Percentiles rank a stretch among this genome's conserved stretches.
Conservation (phyloP, 2,888 invertebrate species). For the Rotaria magnacalcarata region DNA sequence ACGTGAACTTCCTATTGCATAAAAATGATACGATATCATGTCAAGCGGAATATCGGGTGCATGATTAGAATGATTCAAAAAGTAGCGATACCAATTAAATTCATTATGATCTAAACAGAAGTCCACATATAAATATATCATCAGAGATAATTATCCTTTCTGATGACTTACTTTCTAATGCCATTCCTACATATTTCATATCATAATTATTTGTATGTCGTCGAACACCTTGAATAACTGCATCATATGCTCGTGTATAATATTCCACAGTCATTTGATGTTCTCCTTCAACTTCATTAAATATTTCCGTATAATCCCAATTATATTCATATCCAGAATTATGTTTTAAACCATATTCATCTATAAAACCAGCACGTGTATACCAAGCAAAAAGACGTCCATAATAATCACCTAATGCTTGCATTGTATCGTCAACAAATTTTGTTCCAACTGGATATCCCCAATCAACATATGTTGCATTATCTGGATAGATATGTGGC, state of each 20-base stretch:
- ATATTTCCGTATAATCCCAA: not conserved
- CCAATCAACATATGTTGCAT: conserved; percentile 4
- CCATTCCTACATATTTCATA: conserved; percentile 10
- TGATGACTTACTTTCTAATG: not conserved
- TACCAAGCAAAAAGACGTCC: conserved; percentile 26
- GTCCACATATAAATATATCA: too few species aligned
- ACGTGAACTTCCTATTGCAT: not conserved
- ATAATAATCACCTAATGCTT: conserved; percentile 20
- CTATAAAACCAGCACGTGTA: conserved; percentile 13
- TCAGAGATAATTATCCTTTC: too few species aligned
- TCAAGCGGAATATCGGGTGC: conserved; percentile 17
- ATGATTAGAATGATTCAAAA: conserved; percentile 30
- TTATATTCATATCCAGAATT: conserved; percentile 2
- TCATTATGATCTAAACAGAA: not conserved
- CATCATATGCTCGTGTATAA: conserved; percentile 23
- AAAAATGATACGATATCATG: conserved; percentile 14
- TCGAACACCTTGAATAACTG: not conserved
- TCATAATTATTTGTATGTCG: not conserved
- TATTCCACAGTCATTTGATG: conserved; percentile 13
- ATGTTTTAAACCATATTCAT: conserved; percentile 34
- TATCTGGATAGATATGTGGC: conserved; percentile 17
- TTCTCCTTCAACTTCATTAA: conserved; percentile 23
- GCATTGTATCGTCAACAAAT: not conserved
- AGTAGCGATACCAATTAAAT: not conserved
- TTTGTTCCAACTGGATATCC: not conserved